Percentiles rank a stretch among this genome's conserved stretches.
These are phyloP conservation scores for Drosophila merina DNA, from an alignment of 2,888 invertebrate genomes.

Conservation along the genomic window DNA sequence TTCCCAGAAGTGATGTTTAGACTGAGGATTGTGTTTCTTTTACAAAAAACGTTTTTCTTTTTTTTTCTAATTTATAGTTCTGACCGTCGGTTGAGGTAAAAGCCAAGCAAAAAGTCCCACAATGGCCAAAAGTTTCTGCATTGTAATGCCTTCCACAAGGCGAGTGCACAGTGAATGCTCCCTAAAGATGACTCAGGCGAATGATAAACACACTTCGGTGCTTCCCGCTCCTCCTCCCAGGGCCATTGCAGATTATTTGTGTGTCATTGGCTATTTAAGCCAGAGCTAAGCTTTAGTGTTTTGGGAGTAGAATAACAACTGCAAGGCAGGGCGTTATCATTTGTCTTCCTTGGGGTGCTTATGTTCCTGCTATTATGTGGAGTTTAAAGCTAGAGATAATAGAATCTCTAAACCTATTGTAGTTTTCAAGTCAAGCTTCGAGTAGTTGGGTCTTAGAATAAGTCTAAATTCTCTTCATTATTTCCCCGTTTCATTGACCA, in stretches of 20 bases:
- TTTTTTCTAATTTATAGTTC: slow-evolving; percentile 62
- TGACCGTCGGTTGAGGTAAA: slow-evolving; percentile 25
- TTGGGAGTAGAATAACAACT: not conserved
- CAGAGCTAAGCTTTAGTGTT: slow-evolving; percentile 20
- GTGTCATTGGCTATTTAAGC: slow-evolving; percentile 44
- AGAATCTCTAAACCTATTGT: too few relatives aligned
- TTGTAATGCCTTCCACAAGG: slow-evolving; percentile 55
- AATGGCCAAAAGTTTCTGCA: slow-evolving; percentile 58
- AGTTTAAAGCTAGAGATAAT: too few relatives aligned
- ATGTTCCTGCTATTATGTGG: not conserved
- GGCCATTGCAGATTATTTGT: slow-evolving; percentile 41
- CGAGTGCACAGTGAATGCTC: slow-evolving; percentile 51
- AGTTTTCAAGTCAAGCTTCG: too few relatives aligned
- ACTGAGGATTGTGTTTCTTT: slow-evolving; percentile 19
- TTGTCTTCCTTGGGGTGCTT: slow-evolving; percentile 28
- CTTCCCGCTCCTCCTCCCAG: not conserved
- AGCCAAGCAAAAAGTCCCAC: slow-evolving; percentile 28
- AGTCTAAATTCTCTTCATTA: not conserved
- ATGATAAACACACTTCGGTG: slow-evolving; percentile 15
- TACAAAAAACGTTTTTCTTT: slow-evolving; percentile 15
- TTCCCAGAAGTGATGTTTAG: slow-evolving; percentile 32
- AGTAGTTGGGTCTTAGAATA: not conserved
- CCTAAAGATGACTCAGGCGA: slow-evolving; percentile 53
- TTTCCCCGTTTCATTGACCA: not conserved
- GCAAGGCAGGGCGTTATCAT: slow-evolving; percentile 21